Evolutionary conservation across 2,888 invertebrate species (phyloP), one percentile per base, ranked within the genome.

Genomic region (Caenorhabditis plicata): DNA sequence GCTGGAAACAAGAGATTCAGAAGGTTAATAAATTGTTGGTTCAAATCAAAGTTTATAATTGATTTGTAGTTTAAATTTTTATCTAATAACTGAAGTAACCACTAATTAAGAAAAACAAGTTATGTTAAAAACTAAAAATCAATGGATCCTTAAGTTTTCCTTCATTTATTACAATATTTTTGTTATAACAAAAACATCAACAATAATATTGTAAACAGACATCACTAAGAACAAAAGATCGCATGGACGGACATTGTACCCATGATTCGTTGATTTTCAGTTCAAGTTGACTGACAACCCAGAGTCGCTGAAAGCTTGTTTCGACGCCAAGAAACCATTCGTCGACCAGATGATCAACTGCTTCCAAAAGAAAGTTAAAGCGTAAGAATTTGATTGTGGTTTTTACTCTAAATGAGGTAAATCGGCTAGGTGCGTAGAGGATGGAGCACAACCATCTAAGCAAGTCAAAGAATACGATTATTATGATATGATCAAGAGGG

Each of bases 391-490:
- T 8, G 25, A 33, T 32, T 26, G 31, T 20, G 41, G 26, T 25
- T 33, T 26, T 20, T 13, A 29, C 8, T 8, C 3, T 19, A 17
- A 23, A 26, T 29, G 17, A n/a, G 17, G 25, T 3, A n/a, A 41
- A 41, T 17, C n/a, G 19, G 25, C 19, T 32, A 61, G 63, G 32
- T 68, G 60, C 48, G 63, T 64, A 15, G 61, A 68, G 8, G 66
- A 66, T 17, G 54, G 58, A 1, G 55, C 57, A 8, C 47, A 55
- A 20, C 60, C 55, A 13, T 42, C 66, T 8, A 56, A 64, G 41
- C 58, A 56, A 7, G 72, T 74, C 8, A 66, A 69, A n/a, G 58
- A 75, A 44, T 71, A 69, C 29, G 75, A 75, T 43, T 69, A 71
- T 31, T 52, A 49, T 35, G 69, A 73, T 29, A 68, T 75, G 64